Conservation (phyloP, 2,797 vertebrate species). For the Sebastes elongatus region DNA sequence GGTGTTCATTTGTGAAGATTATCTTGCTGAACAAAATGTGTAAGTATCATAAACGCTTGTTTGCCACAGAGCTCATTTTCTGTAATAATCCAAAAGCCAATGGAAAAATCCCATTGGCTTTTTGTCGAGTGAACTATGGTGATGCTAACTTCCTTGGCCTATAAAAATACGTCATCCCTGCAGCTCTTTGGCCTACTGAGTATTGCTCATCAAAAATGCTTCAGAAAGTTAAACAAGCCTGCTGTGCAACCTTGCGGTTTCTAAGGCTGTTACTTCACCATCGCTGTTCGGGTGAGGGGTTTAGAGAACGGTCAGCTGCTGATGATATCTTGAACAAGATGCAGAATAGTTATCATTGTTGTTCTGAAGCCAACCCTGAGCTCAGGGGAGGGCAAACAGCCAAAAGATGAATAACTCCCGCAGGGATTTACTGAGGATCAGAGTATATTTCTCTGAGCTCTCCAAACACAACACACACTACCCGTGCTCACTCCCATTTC, state of each 20-base stretch:
- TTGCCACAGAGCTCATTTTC: too few relatives aligned
- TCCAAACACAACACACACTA: background rate
- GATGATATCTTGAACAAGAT: background rate
- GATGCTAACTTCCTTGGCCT: too few relatives aligned
- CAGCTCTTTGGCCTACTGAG: background rate
- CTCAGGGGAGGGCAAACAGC: background rate
- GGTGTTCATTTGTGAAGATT: too few relatives aligned
- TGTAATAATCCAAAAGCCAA: too few relatives aligned
- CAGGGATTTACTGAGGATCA: background rate
- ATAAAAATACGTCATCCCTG: too few relatives aligned
- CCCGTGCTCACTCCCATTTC: background rate
- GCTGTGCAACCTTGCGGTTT: background rate
- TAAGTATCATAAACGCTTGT: too few relatives aligned
- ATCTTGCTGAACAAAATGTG: too few relatives aligned
- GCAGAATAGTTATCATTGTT: background rate
- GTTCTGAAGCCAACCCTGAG: background rate
- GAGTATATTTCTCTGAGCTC: background rate
- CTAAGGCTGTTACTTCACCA: background rate
- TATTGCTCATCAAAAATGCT: background rate
- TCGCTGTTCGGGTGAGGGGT: background rate
- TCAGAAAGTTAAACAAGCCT: background rate
- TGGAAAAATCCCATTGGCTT: too few relatives aligned
- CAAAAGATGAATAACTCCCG: conserved; percentile 1
- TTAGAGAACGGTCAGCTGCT: background rate
- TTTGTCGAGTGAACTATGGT: too few relatives aligned